Conservation (phyloP, 1,140 invertebrate species). For the Drosophila grimshawi region DNA sequence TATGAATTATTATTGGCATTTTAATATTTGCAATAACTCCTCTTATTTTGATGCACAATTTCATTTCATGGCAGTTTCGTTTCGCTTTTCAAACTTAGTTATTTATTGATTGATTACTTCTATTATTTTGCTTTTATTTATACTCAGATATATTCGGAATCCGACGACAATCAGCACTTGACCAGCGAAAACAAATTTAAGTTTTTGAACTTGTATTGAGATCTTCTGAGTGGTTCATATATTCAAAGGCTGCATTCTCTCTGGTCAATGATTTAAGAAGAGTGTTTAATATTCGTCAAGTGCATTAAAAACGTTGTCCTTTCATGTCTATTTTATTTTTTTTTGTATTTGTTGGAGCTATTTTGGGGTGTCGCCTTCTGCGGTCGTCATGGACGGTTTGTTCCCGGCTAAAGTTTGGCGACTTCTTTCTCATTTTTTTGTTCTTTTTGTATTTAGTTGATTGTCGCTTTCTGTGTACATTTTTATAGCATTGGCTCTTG, state of each 20-base stretch:
- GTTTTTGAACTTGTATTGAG: too few species aligned
- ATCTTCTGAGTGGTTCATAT: too few species aligned
- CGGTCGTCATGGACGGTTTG: constrained; percentile 66
- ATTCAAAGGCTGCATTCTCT: neutral
- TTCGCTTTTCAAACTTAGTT: too few species aligned
- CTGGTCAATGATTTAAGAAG: neutral
- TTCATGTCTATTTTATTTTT: constrained; percentile 27
- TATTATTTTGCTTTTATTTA: too few species aligned
- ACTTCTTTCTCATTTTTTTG: constrained; percentile 48
- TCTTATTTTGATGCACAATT: too few species aligned
- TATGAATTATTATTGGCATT: too few species aligned
- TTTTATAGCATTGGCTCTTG: constrained; percentile 71
- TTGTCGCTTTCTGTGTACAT: constrained; percentile 60
- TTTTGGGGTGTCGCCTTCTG: constrained; percentile 56
- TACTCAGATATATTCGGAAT: too few species aligned
- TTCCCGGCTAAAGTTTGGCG: constrained; percentile 70
- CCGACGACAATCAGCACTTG: too few species aligned
- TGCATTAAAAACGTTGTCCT: constrained; percentile 15
- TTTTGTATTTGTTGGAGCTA: constrained; percentile 7
- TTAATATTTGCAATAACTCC: too few species aligned
- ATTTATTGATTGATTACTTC: too few species aligned
- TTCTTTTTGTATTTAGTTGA: constrained; percentile 32
- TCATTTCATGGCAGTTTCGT: too few species aligned
- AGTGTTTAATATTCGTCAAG: neutral
- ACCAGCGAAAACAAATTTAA: too few species aligned